A percentile compares a stretch with the other conserved stretches of the same genome.
Conservation (phyloP, 2,888 invertebrate species). For the Tinea semifulvella region DNA sequence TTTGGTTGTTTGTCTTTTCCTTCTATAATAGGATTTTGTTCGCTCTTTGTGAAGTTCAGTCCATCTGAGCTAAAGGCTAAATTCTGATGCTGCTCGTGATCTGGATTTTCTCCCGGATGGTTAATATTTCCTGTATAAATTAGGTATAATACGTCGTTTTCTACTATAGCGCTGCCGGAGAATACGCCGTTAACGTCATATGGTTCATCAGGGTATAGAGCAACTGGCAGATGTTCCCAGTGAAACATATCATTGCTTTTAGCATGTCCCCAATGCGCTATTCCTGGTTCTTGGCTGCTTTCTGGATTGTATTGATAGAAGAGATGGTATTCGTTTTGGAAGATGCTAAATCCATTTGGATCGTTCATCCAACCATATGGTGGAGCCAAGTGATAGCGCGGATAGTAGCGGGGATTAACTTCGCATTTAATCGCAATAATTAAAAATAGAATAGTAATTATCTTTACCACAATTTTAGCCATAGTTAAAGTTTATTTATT, state of each 20-base stretch:
- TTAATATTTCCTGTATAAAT: constrained; percentile 50
- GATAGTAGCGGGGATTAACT: constrained; percentile 30
- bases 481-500: not conserved
- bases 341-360: constrained; percentile 59
- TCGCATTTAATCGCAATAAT: not conserved
- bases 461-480: not conserved
- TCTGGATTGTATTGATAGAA: constrained; percentile 60
- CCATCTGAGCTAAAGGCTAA: constrained; percentile 44
- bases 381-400: constrained; percentile 42
- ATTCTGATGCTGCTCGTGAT: constrained; percentile 39
- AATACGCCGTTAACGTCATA: constrained; percentile 50
- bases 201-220: constrained; percentile 45
- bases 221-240: constrained; percentile 55
- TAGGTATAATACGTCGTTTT: constrained; percentile 37
- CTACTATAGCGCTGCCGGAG: constrained; percentile 54
- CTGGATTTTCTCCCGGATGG: constrained; percentile 28
- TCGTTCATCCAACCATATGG: constrained; percentile 62
- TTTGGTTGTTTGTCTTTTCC: constrained; percentile 39
- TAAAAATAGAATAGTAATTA: not conserved
- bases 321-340: constrained; percentile 45
- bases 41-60: constrained; percentile 34
- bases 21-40: constrained; percentile 39
- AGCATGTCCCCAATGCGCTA: constrained; percentile 62
- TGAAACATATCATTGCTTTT: constrained; percentile 47
- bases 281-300: constrained; percentile 35